Conservation (phyloP, 35 echinoderm and acorn worm species). For the Ophiothrix spiculata region DNA sequence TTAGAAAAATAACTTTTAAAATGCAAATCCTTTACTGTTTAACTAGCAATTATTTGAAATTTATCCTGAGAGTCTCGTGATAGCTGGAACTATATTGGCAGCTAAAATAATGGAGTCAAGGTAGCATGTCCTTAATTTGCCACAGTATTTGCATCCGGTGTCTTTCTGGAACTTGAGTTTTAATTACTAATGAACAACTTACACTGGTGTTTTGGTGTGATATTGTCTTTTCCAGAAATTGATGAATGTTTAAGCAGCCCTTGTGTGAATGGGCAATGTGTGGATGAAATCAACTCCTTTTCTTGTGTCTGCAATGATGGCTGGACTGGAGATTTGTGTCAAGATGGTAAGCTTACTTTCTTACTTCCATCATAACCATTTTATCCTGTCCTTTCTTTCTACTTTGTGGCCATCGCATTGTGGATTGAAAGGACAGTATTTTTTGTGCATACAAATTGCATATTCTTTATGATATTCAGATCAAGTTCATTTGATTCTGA, state of each 20-base stretch:
- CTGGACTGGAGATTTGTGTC: conserved; percentile 35
- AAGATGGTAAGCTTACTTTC: conserved; percentile 25
- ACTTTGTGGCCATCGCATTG: no score
- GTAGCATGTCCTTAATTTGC: neutral
- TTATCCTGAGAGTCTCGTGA: neutral
- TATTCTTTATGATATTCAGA: no score
- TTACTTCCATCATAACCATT: no score
- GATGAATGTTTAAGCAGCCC: conserved; percentile 52
- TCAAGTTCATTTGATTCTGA: neutral
- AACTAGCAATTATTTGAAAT: no score
- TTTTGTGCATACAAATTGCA: no score
- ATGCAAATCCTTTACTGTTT: no score
- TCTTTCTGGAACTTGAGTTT: neutral
- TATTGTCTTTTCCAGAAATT: conserved; percentile 43
- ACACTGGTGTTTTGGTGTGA: neutral
- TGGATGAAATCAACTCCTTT: conserved; percentile 27
- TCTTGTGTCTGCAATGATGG: conserved; percentile 35
- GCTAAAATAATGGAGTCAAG: neutral
- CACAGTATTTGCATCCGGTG: neutral
- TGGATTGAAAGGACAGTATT: no score
- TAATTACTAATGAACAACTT: neutral
- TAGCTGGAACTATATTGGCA: neutral
- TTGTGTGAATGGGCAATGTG: conserved; percentile 59
- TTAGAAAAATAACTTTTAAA: no score
- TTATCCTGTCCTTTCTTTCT: no score